Percentiles rank a stretch among this genome's conserved stretches.
phyloP scores from a whole-genome alignment of 2,888 invertebrate species.

The Poecilus cupreus region DNA sequence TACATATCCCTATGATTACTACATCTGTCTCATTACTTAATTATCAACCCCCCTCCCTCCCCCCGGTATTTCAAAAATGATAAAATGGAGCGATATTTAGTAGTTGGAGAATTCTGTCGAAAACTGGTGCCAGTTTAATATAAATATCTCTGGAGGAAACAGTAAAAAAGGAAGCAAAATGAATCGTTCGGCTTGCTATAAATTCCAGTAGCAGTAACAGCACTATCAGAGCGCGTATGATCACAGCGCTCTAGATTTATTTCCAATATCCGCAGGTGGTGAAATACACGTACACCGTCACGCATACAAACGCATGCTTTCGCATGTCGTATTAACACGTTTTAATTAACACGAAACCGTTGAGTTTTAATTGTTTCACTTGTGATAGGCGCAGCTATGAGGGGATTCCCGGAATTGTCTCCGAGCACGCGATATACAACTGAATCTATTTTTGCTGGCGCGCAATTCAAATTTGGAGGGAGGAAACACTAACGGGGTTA shows the following conservation, averaged over 20 bases:
- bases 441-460: not conserved
- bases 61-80: too few species aligned
- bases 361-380: constrained; percentile 19
- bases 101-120: not conserved
- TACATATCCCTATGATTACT: too few species aligned
- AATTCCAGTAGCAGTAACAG: not conserved
- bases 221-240: not conserved
- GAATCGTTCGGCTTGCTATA: not conserved
- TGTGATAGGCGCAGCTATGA: not conserved
- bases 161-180: not conserved
- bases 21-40: too few species aligned
- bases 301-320: not conserved
- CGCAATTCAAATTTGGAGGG: not conserved
- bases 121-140: not conserved
- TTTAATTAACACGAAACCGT: constrained; percentile 13
- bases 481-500: not conserved
- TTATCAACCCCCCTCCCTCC: too few species aligned
- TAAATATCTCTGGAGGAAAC: not conserved
- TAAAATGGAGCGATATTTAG: too few species aligned
- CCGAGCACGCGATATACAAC: not conserved
- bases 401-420: not conserved
- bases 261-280: constrained; percentile 1
- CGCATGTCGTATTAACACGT: constrained; percentile 1
- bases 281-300: not conserved
- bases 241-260: not conserved